A percentile compares a stretch with the other conserved stretches of the same genome.
These are phyloP conservation scores for Sebastes matsubarae DNA, from an alignment of 2,797 vertebrate genomes.

Conservation along the genomic window DNA sequence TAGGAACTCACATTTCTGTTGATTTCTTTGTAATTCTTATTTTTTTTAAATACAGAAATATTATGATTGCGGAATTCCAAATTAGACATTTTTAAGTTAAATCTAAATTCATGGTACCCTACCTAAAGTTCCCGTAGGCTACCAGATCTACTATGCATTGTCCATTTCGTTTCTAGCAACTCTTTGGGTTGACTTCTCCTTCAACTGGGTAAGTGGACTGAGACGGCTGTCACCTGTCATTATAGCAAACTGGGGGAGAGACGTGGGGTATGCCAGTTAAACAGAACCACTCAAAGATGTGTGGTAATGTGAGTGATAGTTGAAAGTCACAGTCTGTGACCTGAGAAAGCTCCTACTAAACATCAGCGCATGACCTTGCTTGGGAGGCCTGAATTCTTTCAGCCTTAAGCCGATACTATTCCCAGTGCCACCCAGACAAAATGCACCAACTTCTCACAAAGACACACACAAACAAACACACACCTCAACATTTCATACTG, in stretches of 20 bases:
- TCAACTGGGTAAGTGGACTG: constrained; percentile 61
- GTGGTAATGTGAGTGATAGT: constrained; percentile 74
- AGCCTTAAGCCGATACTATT: constrained; percentile 77
- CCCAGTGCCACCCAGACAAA: constrained; percentile 70
- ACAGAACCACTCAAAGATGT: constrained; percentile 64
- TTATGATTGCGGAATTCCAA: constrained; percentile 4
- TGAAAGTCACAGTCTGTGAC: constrained; percentile 78
- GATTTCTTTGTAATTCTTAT: background rate
- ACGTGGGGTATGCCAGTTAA: constrained; percentile 65
- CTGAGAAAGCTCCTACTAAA: constrained; percentile 81
- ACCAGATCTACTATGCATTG: constrained; percentile 10
- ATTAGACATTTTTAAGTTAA: background rate
- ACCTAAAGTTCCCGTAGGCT: constrained; percentile 9
- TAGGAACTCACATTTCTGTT: constrained; percentile 23
- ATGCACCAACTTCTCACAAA: constrained; percentile 60
- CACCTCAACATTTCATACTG: constrained; percentile 37
- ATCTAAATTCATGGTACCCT: background rate
- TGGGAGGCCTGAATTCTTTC: constrained; percentile 78
- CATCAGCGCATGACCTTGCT: constrained; percentile 82
- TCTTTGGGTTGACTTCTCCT: constrained; percentile 56
- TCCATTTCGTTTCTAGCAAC: constrained; percentile 35
- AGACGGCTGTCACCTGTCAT: constrained; percentile 72
- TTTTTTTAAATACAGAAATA: constrained; percentile 16
- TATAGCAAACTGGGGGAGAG: constrained; percentile 66
- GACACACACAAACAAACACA: constrained; percentile 25